These are phyloP conservation scores for Piscicola geometra DNA, from an alignment of 2,888 invertebrate genomes.

Conservation along the genomic window DNA sequence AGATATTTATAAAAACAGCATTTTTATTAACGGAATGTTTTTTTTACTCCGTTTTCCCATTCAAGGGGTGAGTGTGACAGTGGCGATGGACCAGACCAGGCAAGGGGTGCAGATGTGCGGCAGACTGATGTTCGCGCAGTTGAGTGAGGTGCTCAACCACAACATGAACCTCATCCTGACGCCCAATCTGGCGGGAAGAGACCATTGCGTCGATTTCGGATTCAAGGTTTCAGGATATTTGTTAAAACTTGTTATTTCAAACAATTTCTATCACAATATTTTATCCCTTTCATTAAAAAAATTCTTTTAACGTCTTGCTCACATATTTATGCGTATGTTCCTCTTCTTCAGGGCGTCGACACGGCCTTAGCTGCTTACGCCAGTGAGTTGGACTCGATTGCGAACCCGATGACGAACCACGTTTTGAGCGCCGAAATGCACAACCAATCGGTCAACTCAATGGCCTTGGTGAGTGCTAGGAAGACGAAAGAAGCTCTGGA, in stretches of 20 bases:
- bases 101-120: conserved; percentile 46
- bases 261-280: not conserved
- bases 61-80: conserved; percentile 39
- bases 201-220: conserved; percentile 44
- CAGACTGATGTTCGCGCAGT: conserved; percentile 46
- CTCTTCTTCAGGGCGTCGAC: conserved; percentile 41
- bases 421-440: conserved; percentile 46
- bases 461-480: conserved; percentile 45
- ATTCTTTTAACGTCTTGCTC: not conserved
- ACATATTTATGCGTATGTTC: no score
- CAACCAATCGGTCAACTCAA: conserved; percentile 47
- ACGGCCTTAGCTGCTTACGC: conserved; percentile 46
- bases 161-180: conserved; percentile 44
- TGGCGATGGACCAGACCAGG: conserved; percentile 46
- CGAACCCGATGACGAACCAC: conserved; percentile 45
- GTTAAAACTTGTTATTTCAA: not conserved
- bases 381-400: conserved; percentile 46
- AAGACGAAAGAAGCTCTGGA: conserved; percentile 38
- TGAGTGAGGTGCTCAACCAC: conserved; percentile 45
- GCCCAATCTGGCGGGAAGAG: conserved; percentile 46
- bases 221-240: conserved; percentile 43
- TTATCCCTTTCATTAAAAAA: not conserved
- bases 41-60: not conserved
- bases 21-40: not conserved
- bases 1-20: no score